Conservation (phyloP, 2,113 vertebrate species). For the Bos javanicus region DNA sequence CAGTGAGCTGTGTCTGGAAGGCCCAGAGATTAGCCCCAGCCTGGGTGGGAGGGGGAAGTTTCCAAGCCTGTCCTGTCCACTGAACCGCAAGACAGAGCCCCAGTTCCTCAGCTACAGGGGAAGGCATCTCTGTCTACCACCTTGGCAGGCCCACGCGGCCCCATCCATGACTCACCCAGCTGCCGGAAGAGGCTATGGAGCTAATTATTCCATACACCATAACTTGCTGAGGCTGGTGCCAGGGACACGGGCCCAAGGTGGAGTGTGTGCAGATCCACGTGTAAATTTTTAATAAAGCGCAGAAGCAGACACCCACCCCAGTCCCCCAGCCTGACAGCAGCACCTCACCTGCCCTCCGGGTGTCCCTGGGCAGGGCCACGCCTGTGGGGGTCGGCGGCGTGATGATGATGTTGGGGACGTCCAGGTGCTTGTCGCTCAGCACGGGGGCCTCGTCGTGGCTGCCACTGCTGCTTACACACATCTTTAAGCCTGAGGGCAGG, state of each 20-base stretch:
- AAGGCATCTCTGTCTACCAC: background rate
- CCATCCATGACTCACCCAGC: background rate
- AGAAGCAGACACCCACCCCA: background rate
- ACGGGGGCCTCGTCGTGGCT: background rate
- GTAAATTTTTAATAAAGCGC: background rate
- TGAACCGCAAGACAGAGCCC: background rate
- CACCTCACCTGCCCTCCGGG: background rate
- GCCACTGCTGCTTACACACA: conserved; percentile 72
- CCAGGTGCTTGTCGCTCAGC: conserved; percentile 62
- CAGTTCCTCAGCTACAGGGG: background rate
- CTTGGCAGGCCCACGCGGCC: background rate
- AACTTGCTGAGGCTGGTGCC: background rate
- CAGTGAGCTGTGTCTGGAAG: background rate
- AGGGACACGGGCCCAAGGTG: background rate
- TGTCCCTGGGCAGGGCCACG: conserved; percentile 58
- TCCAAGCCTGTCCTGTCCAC: background rate
- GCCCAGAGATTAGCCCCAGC: background rate
- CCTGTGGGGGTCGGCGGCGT: conserved; percentile 83
- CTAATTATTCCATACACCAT: background rate
- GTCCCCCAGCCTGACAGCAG: background rate
- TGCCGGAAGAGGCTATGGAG: background rate
- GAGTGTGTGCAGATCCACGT: background rate
- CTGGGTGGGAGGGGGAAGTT: fast-evolving
- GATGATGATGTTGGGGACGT: conserved; percentile 83
- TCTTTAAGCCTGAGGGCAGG: conserved; percentile 78